Evolutionary conservation across 2,888 invertebrate species (phyloP).

Genomic region (Thera obeliscata): DNA sequence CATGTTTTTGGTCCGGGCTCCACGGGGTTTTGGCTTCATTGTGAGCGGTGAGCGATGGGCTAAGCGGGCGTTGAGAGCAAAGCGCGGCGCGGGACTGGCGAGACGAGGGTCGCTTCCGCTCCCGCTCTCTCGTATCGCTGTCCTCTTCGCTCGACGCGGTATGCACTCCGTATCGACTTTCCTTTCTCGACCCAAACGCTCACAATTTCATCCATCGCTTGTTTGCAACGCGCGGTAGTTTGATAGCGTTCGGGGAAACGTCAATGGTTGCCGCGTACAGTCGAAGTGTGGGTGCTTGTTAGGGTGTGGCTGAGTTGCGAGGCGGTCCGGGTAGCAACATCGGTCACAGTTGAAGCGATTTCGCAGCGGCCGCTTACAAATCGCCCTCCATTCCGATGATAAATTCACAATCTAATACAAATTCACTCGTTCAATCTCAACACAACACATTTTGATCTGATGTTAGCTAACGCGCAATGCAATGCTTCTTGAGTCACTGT

Average conservation of each 20-base stretch:
- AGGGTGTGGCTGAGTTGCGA: constrained; percentile 45
- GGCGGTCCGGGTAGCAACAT: constrained; percentile 50
- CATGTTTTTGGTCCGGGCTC: constrained; percentile 73
- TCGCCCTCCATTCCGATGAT: constrained; percentile 14
- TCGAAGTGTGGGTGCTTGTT: constrained; percentile 26
- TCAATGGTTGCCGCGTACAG: constrained; percentile 36
- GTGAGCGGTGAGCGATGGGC: constrained; percentile 68
- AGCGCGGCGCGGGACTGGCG: constrained; percentile 64
- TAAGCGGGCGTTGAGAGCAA: constrained; percentile 54
- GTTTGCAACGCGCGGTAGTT: not conserved
- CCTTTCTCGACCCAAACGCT: constrained; percentile 7
- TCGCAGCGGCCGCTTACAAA: constrained; percentile 29
- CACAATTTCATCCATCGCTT: constrained; percentile 25
- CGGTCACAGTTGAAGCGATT: constrained; percentile 56
- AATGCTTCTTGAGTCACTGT: too few species aligned
- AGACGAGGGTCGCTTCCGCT: constrained; percentile 55
- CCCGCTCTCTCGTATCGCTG: constrained; percentile 55
- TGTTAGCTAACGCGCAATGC: not conserved
- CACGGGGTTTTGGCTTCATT: constrained; percentile 69
- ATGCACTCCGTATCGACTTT: constrained; percentile 53
- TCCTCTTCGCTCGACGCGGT: constrained; percentile 68
- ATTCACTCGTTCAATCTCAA: not conserved
- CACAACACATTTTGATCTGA: constrained; percentile 1
- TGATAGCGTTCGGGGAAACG: not conserved
- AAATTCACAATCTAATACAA: not conserved